Conservation (phyloP, 2,113 vertebrate genomes). For the Phalacrocorax pelagicus region DNA sequence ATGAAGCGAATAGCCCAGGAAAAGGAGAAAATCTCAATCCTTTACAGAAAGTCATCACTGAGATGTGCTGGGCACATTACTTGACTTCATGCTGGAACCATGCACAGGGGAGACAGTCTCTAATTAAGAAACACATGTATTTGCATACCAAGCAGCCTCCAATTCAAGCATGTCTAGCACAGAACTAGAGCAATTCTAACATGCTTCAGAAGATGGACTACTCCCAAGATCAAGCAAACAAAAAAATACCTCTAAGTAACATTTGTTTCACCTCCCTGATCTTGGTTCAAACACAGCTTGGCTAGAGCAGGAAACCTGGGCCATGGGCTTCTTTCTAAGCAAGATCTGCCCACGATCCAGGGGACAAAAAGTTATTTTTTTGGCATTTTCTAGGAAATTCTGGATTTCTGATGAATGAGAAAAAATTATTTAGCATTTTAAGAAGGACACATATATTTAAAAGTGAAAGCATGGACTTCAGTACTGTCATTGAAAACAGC, state of each 20-base stretch:
- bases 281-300: background rate
- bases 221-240: background rate
- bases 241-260: background rate
- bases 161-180: background rate
- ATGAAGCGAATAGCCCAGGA: background rate
- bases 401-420: background rate
- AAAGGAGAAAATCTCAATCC: background rate
- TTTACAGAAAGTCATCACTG: rapidly evolving
- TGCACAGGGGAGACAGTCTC: background rate
- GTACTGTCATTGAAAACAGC: background rate
- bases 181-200: background rate
- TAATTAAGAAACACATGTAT: background rate
- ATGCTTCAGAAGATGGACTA: background rate
- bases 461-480: background rate
- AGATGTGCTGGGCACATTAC: background rate
- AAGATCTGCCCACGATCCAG: background rate
- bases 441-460: background rate
- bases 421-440: background rate
- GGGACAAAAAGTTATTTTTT: background rate
- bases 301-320: background rate
- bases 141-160: background rate
- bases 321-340: background rate
- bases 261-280: background rate
- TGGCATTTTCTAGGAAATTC: background rate
- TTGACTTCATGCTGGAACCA: background rate